Percentiles rank a stretch among this genome's conserved stretches.
Conservation (phyloP, 1,140 invertebrate genomes). For the Drosophila ironensis region DNA sequence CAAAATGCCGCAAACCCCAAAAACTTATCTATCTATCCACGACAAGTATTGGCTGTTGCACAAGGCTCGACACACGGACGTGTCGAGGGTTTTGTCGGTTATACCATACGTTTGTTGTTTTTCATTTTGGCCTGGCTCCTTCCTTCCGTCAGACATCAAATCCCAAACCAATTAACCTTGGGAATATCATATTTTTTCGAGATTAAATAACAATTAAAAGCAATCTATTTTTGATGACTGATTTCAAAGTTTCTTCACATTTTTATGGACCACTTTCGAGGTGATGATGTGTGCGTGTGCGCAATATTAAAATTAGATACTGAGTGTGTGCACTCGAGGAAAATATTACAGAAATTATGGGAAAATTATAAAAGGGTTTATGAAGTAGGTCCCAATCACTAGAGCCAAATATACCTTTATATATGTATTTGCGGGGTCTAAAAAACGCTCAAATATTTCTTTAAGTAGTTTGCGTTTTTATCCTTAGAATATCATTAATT, state of each 20-base stretch:
- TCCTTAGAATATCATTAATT: too few species aligned
- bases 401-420: too few species aligned
- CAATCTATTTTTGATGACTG: slow-evolving; percentile 69
- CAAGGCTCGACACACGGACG: slow-evolving; percentile 17
- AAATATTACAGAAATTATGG: not conserved
- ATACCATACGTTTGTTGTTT: too few species aligned
- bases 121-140: slow-evolving; percentile 2
- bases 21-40: slow-evolving; percentile 56
- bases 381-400: not conserved
- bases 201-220: slow-evolving; percentile 76
- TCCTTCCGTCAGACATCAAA: slow-evolving; percentile 47
- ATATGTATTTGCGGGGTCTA: too few species aligned
- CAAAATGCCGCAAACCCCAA: slow-evolving; percentile 37
- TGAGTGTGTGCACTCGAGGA: not conserved
- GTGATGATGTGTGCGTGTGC: slow-evolving; percentile 13
- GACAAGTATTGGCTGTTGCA: slow-evolving; percentile 28
- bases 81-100: slow-evolving; percentile 9
- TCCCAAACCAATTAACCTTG: slow-evolving; percentile 70
- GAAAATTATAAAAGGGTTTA: not conserved
- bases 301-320: slow-evolving; percentile 20
- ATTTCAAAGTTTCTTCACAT: slow-evolving; percentile 59
- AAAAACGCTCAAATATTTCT: too few species aligned
- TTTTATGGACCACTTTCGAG: slow-evolving; percentile 63
- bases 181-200: slow-evolving; percentile 9
- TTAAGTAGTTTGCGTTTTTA: too few species aligned